Evolutionary conservation across 2,888 invertebrate genomes (phyloP).

Genomic region (Dryocosmus kuriphilus): DNA sequence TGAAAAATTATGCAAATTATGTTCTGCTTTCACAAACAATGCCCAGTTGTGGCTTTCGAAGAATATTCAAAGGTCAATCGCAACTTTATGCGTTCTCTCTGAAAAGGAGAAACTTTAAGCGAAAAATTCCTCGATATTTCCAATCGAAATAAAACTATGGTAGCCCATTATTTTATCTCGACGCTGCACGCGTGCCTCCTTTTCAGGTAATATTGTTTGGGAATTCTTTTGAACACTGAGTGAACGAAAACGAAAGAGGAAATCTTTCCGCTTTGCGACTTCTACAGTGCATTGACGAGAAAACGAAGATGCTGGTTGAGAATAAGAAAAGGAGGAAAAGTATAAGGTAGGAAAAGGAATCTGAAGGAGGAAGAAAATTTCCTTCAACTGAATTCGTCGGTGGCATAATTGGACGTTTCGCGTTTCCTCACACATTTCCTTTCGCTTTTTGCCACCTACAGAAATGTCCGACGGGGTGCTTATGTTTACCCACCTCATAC

Average conservation of each 20-base stretch:
- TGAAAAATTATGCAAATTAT: not conserved
- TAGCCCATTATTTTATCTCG: constrained; percentile 25
- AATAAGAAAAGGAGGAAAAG: constrained; percentile 50
- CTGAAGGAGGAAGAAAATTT: constrained; percentile 17
- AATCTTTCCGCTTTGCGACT: constrained; percentile 48
- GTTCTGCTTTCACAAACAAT: not conserved
- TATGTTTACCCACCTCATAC: constrained; percentile 51
- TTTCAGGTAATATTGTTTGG: constrained; percentile 31
- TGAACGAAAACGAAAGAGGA: constrained; percentile 44
- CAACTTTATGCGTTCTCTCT: not conserved
- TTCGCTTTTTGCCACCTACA: constrained; percentile 54
- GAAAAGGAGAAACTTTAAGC: constrained; percentile 4
- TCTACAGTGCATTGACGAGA: constrained; percentile 46
- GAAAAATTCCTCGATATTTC: constrained; percentile 26
- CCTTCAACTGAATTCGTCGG: constrained; percentile 9
- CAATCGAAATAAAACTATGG: constrained; percentile 28
- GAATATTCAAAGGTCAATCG: constrained; percentile 28
- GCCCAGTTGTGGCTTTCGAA: not conserved
- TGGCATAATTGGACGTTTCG: constrained; percentile 50
- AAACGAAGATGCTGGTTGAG: constrained; percentile 49
- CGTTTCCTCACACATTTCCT: constrained; percentile 51
- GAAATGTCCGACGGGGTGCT: constrained; percentile 51
- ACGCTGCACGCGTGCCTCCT: constrained; percentile 15
- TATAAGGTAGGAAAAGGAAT: not conserved
- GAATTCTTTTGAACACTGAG: constrained; percentile 27